Evolutionary conservation across 2,888 invertebrate genomes (phyloP).

Genomic region (Spilarctia lutea): DNA sequence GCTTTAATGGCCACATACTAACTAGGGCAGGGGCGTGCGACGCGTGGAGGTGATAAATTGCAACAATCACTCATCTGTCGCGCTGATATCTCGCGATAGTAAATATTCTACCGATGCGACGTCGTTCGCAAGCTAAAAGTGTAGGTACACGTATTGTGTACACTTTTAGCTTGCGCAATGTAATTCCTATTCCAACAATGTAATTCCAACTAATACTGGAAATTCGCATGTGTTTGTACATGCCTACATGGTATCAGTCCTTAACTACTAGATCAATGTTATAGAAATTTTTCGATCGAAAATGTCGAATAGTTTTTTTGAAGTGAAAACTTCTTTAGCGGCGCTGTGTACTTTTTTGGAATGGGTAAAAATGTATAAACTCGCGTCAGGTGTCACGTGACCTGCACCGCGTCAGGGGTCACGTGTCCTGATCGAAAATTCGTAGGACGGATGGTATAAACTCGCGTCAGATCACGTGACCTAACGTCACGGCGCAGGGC

Average conservation of each 20-base stretch:
- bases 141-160: not conserved
- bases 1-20: slow-evolving; percentile 28
- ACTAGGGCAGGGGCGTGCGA: slow-evolving; percentile 36
- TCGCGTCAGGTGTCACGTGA: too few relatives aligned
- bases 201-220: not conserved
- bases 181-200: not conserved
- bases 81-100: slow-evolving; percentile 40
- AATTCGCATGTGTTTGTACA: not conserved
- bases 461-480: too few relatives aligned
- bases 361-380: too few relatives aligned
- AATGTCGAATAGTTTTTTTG: too few relatives aligned
- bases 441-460: too few relatives aligned
- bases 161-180: not conserved
- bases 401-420: too few relatives aligned
- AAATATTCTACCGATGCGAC: slow-evolving; percentile 30
- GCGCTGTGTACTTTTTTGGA: too few relatives aligned
- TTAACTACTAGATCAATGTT: not conserved
- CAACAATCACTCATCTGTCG: slow-evolving; percentile 50
- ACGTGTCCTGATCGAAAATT: too few relatives aligned
- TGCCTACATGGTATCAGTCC: not conserved
- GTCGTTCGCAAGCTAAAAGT: too few relatives aligned
- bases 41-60: slow-evolving; percentile 47
- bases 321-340: too few relatives aligned
- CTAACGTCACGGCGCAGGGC: too few relatives aligned
- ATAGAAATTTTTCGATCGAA: not conserved